Conservation (phyloP, 2,888 invertebrate species). For the Athripsodes cinereus region DNA sequence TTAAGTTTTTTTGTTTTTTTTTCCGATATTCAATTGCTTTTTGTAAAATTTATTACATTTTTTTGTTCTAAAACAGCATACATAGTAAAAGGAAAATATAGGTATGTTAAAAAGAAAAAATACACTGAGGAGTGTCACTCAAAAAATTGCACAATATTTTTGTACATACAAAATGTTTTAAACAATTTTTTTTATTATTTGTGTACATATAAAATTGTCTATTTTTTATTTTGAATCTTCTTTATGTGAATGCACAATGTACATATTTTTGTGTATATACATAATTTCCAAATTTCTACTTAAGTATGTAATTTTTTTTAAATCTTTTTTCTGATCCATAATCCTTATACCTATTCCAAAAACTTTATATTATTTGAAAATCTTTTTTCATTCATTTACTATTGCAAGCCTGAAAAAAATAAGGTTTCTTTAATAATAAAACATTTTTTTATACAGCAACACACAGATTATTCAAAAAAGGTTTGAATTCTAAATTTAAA, state of each 20-base stretch:
- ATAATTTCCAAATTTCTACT: background rate
- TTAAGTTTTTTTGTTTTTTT: too few species aligned
- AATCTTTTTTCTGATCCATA: background rate
- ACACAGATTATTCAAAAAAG: slow-evolving; percentile 19
- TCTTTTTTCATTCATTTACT: too few species aligned
- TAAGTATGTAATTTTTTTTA: background rate
- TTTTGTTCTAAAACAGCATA: background rate
- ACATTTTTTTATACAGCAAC: slow-evolving; percentile 23
- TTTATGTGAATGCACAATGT: slow-evolving; percentile 1
- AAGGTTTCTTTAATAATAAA: background rate
- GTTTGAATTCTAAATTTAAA: background rate
- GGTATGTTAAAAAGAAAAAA: background rate
- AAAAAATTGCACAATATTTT: background rate
- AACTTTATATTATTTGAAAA: too few species aligned
- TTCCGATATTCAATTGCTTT: background rate
- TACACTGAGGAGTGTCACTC: background rate
- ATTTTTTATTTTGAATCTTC: background rate
- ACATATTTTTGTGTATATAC: background rate
- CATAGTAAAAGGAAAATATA: background rate
- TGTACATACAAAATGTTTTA: background rate
- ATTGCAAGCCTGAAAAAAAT: too few species aligned
- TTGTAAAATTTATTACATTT: background rate
- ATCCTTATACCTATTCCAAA: background rate
- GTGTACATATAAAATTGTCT: background rate
- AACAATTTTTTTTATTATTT: background rate